Conservation (phyloP, 2,113 vertebrate genomes). For the Phoenicopterus ruber region DNA sequence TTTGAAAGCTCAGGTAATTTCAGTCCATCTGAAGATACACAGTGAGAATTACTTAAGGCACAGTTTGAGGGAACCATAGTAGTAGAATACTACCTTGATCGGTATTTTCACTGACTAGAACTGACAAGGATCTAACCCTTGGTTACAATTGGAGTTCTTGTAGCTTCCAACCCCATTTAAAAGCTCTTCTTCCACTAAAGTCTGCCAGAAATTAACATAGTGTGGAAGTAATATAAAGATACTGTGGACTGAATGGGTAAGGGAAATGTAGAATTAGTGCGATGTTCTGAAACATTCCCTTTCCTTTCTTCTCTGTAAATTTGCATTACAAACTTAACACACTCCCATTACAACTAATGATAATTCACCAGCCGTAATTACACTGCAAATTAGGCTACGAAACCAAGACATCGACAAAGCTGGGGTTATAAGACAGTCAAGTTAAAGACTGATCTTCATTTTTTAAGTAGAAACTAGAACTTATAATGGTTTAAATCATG, state of each 20-base stretch:
- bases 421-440: neutral
- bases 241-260: neutral
- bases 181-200: neutral
- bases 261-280: neutral
- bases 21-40: neutral
- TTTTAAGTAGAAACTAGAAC: neutral
- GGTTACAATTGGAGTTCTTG: neutral
- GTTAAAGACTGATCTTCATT: neutral
- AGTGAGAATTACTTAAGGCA: neutral
- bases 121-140: neutral
- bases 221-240: neutral
- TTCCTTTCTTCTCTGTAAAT: neutral
- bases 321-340: neutral
- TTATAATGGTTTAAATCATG: neutral
- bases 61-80: neutral
- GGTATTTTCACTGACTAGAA: neutral
- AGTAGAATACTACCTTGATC: neutral
- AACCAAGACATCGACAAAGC: neutral
- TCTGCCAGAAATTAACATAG: neutral
- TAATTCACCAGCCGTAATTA: neutral
- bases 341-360: neutral
- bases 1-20: neutral
- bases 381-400: neutral
- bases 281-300: neutral
- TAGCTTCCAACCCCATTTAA: neutral